Evolutionary conservation across 1,140 invertebrate species (phyloP).

Genomic region (Bombus terrestris): DNA sequence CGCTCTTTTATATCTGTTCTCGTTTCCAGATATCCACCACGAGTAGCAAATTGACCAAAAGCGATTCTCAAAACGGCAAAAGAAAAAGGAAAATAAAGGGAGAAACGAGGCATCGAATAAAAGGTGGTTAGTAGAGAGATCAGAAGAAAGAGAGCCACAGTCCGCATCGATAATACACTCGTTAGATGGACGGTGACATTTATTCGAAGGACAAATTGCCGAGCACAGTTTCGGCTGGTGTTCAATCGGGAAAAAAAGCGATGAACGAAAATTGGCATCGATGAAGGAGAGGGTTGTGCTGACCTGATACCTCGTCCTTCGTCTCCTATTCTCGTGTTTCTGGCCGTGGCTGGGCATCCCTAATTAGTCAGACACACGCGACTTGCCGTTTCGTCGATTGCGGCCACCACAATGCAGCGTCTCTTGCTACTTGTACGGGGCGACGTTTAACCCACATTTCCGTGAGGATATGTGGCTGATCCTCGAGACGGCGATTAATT

Average conservation of each 20-base stretch:
- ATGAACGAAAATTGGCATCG: conserved; percentile 31
- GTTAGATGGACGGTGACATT: conserved; percentile 40
- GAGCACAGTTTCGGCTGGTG: conserved; percentile 16
- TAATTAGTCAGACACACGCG: conserved; percentile 49
- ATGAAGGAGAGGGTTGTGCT: conserved; percentile 4
- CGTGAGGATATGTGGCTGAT: too few species aligned
- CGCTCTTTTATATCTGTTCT: background rate
- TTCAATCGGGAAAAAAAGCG: conserved; percentile 28
- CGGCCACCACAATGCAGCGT: too few species aligned
- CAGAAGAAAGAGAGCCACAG: background rate
- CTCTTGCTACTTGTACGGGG: too few species aligned
- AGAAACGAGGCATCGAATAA: background rate
- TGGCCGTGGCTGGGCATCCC: conserved; percentile 25
- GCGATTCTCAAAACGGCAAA: background rate
- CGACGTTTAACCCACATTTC: too few species aligned
- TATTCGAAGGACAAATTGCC: conserved; percentile 38
- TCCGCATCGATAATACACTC: conserved; percentile 35
- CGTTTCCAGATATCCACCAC: background rate
- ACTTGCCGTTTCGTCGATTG: conserved; percentile 50
- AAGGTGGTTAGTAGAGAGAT: background rate
- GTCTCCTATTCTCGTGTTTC: background rate
- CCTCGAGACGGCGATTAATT: too few species aligned
- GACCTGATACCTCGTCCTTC: background rate
- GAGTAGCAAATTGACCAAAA: background rate
- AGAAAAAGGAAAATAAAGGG: background rate